Evolutionary conservation across 2,888 invertebrate species (phyloP).

Genomic region (Oxytorus armatus): DNA sequence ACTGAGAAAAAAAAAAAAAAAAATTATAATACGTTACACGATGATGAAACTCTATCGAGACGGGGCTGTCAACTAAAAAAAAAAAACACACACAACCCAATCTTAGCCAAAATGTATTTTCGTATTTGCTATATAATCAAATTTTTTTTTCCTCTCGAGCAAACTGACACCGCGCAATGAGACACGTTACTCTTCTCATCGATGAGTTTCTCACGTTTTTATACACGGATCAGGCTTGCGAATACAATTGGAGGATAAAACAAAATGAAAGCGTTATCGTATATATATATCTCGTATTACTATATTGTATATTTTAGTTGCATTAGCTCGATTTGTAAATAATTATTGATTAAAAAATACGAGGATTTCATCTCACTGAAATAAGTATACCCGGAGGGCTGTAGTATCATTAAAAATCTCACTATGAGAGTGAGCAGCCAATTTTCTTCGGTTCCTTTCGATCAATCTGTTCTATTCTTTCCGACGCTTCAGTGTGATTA

Average conservation of each 20-base stretch:
- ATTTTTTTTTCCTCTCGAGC: slow-evolving; percentile 59
- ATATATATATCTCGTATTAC: slow-evolving; percentile 34
- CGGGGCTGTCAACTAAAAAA: slow-evolving; percentile 51
- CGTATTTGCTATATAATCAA: slow-evolving; percentile 75
- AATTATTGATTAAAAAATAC: slow-evolving; percentile 55
- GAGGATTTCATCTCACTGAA: slow-evolving; percentile 46
- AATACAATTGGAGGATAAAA: slow-evolving; percentile 48
- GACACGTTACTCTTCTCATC: slow-evolving; percentile 1
- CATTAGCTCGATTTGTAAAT: slow-evolving; percentile 69
- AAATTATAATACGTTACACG: slow-evolving; percentile 67
- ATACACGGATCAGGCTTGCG: neutral
- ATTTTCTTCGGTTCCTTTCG: slow-evolving; percentile 33
- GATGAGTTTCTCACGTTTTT: slow-evolving; percentile 4
- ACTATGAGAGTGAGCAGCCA: slow-evolving; percentile 17
- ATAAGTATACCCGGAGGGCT: slow-evolving; percentile 36
- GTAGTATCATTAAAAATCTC: slow-evolving; percentile 33
- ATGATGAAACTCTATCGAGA: slow-evolving; percentile 64
- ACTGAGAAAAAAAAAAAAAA: slow-evolving; percentile 33
- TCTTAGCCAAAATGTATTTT: slow-evolving; percentile 77
- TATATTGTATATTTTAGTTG: slow-evolving; percentile 58
- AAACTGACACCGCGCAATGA: neutral
- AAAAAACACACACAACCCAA: slow-evolving; percentile 50
- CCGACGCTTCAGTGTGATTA: slow-evolving; percentile 28
- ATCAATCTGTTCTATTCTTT: slow-evolving; percentile 34
- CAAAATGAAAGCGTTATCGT: slow-evolving; percentile 44